Base-by-base conservation (phyloP, 2,888 invertebrate genomes). In the Mellilla xanthometata region DNA sequence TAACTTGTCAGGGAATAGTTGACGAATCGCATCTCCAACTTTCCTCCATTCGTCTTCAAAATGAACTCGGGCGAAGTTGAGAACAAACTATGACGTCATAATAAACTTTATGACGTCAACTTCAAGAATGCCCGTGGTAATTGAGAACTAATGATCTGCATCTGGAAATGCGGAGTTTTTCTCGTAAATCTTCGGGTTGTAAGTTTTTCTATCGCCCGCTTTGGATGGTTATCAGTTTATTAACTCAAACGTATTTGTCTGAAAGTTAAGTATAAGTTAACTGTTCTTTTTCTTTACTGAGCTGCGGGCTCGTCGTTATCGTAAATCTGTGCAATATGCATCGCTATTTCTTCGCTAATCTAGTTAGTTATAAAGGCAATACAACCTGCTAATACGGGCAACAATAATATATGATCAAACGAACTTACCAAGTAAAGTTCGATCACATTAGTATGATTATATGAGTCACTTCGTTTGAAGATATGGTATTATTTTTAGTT, bases 131-230 rank as follows among this genome's bases (percentile, higher is more conserved):
- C 29, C 38, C 33, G 31, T 54, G 47, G 60, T 72, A 68, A 74
- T 72, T 70, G 71, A 67, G 58, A 60, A 54, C 72, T 76, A 72
- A 74, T 71, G 71, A 72, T 61, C 67, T 64, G 56, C 59, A 53
- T 56, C 41, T 36, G 35, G 29, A 46, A 49, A 36, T 42, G 13
- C 32, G 53, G 55, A 54, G 51, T 54, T 58, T 49, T 55, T 50
- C 38, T 50, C 38, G 51, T 46, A 38, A 58, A 51, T 56, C 57
- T 54, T 57, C 58, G 45, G 41, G 29, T 30, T 11, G 39, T 34
- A 52, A 59, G 32, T 61, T 55, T 40, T 28, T 38, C 38, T 41
- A 33, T 38, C 38, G 36, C 33, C 10, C 15, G 6, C 38, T 10
- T 28, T 38, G 13, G 24, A 40, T 48, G 33, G 40, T 40, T 46